phyloP scores from a whole-genome alignment of 2,797 vertebrate genomes.

The Gambelia wislizenii region DNA sequence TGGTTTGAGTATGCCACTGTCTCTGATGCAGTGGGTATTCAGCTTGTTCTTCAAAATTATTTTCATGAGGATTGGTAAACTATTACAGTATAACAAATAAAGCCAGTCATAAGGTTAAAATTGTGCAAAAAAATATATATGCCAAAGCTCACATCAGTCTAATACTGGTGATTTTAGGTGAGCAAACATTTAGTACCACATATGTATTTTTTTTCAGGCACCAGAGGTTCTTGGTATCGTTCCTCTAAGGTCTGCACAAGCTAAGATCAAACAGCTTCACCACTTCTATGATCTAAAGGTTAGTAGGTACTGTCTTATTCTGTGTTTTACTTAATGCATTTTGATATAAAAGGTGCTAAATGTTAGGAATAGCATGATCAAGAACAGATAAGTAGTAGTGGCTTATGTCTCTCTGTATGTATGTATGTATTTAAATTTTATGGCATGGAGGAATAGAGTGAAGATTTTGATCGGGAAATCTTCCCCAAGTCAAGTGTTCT shows the following conservation, averaged over 20 bases:
- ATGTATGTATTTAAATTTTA: too few species aligned
- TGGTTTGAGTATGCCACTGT: neutral
- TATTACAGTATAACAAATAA: too few species aligned
- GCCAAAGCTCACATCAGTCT: too few species aligned
- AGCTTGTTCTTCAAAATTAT: neutral
- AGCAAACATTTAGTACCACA: neutral
- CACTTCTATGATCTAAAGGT: slow-evolving; percentile 77
- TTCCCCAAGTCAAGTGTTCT: neutral
- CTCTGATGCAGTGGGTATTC: neutral
- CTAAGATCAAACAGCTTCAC: slow-evolving; percentile 68
- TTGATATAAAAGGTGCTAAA: neutral
- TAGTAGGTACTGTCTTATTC: slow-evolving; percentile 40
- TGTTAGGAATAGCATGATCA: neutral
- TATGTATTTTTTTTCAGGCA: slow-evolving; percentile 70
- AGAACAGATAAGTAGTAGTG: neutral
- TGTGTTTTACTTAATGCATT: neutral
- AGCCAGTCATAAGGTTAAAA: neutral
- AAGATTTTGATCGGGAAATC: neutral
- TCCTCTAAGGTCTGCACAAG: slow-evolving; percentile 66
- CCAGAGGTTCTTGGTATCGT: slow-evolving; percentile 76
- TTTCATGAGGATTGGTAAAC: neutral
- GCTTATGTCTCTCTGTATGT: too few species aligned
- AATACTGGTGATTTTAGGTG: neutral
- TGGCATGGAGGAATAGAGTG: neutral
- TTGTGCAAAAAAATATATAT: neutral